These are phyloP conservation scores for Cyphomyrmex costatus DNA, from an alignment of 1,140 invertebrate genomes.

Conservation along the genomic window DNA sequence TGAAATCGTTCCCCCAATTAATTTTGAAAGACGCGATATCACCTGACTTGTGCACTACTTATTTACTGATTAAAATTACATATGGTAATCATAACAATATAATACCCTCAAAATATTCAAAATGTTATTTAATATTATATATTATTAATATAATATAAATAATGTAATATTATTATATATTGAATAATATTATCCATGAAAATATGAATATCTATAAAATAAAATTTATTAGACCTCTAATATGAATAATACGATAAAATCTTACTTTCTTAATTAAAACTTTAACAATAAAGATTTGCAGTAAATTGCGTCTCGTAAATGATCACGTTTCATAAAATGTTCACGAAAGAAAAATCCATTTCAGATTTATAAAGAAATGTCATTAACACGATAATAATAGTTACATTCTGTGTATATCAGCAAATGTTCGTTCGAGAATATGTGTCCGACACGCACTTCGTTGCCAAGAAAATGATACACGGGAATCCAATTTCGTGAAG, in stretches of 20 bases:
- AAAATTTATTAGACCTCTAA: background rate
- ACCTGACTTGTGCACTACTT: background rate
- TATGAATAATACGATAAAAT: background rate
- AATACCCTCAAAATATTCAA: background rate
- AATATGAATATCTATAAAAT: too few relatives aligned
- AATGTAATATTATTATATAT: background rate
- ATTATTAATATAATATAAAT: too few relatives aligned
- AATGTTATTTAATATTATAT: background rate
- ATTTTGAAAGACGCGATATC: background rate
- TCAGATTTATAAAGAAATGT: background rate
- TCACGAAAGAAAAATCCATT: background rate
- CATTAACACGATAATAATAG: background rate
- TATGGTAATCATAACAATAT: background rate
- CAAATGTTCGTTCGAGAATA: slow-evolving; percentile 12
- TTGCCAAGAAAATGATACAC: slow-evolving; percentile 22
- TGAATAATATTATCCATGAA: too few relatives aligned
- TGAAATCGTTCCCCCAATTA: slow-evolving; percentile 14
- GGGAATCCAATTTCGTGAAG: slow-evolving; percentile 33
- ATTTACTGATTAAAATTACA: background rate
- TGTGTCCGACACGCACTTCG: background rate
- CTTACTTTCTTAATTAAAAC: background rate
- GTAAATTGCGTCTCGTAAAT: background rate
- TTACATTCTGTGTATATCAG: background rate
- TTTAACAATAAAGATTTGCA: background rate
- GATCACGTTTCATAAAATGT: background rate